phyloP scores from a whole-genome alignment of 2,113 vertebrate species.

The Cochlearius cochlearius region DNA sequence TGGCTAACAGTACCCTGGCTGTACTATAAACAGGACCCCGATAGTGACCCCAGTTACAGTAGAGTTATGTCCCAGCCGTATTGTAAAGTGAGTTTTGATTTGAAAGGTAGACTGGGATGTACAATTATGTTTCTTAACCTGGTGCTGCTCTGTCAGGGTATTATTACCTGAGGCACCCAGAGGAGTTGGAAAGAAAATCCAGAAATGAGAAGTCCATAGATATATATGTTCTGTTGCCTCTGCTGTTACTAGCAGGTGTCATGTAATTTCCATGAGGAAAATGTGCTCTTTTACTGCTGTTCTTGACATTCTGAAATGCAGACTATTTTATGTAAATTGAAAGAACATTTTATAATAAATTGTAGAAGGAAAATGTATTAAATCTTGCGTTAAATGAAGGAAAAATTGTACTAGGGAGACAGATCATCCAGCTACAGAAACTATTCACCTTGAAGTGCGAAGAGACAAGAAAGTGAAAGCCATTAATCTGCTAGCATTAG shows the following conservation, averaged over 20 bases:
- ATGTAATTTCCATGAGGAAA: not conserved
- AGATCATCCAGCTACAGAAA: not conserved
- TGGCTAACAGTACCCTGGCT: not conserved
- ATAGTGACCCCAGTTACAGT: not conserved
- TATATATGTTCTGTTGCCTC: not conserved
- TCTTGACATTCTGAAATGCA: constrained; percentile 17
- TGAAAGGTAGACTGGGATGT: not conserved
- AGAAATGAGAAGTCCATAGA: not conserved
- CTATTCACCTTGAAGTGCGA: not conserved
- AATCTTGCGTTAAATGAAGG: constrained; percentile 18
- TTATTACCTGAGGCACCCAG: not conserved
- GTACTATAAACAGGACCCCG: not conserved
- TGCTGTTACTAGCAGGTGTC: not conserved
- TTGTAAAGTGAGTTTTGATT: not conserved
- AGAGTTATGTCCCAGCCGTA: not conserved
- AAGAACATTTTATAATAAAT: not conserved
- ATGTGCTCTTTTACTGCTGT: not conserved
- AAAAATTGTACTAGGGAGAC: not conserved
- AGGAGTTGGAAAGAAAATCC: not conserved
- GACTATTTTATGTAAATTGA: constrained; percentile 23
- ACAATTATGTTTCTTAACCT: not conserved
- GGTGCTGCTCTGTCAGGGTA: not conserved
- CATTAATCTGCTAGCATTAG: not conserved
- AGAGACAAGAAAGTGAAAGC: not conserved
- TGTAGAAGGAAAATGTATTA: not conserved